Conservation (phyloP, 2,113 vertebrate genomes). For the Planiliza haematocheilus region DNA sequence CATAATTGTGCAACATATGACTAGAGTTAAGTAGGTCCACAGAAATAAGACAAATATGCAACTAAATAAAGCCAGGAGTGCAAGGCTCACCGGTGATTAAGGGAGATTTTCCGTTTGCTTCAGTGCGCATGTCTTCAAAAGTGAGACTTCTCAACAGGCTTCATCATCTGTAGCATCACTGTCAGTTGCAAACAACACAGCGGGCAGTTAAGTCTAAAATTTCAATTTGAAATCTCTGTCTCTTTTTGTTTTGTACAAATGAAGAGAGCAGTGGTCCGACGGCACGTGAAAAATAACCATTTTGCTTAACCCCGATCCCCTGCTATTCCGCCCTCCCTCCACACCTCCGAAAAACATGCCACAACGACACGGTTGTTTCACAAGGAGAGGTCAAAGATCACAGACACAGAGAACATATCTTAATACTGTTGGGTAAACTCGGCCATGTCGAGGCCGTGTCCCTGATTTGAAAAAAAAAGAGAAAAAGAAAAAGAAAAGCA, state of each 20-base stretch:
- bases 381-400: constrained; percentile 95
- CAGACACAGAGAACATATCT: constrained; percentile 88
- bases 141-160: constrained; percentile 50
- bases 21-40: neutral
- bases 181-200: constrained; percentile 91
- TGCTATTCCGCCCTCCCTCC: neutral
- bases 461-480: constrained; percentile 49
- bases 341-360: constrained; percentile 86
- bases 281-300: constrained; percentile 23
- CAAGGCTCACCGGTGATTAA: constrained; percentile 5
- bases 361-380: constrained; percentile 90
- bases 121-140: constrained; percentile 49
- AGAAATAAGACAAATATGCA: constrained; percentile 1
- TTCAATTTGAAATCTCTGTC: constrained; percentile 78
- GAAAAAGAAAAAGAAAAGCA: constrained; percentile 39
- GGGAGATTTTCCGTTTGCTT: constrained; percentile 24
- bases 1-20: too few relatives aligned
- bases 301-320: constrained; percentile 15
- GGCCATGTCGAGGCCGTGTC: constrained; percentile 62
- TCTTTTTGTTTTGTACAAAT: constrained; percentile 85
- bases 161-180: constrained; percentile 79
- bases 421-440: constrained; percentile 98
- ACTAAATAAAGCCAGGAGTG: constrained; percentile 13
- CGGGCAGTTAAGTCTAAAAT: constrained; percentile 88
- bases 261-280: constrained; percentile 78